Evolutionary conservation across 1,140 invertebrate genomes (phyloP).

Genomic region (Drosophila bipectinata): DNA sequence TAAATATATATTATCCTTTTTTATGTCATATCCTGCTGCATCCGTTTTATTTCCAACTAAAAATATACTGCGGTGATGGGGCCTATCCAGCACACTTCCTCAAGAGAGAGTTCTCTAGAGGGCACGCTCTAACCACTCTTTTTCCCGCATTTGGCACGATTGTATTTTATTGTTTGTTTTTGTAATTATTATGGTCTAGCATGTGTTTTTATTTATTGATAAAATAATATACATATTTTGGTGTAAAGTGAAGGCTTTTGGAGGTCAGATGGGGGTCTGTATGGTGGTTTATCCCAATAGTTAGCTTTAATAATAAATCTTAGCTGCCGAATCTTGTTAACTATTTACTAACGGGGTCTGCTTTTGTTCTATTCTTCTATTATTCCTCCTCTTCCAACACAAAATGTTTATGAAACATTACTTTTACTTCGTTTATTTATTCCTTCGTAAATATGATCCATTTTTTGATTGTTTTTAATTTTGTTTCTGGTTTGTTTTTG

Average conservation of each 20-base stretch:
- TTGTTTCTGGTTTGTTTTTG: constrained; percentile 40
- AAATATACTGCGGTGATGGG: constrained; percentile 41
- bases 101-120: not conserved
- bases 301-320: no score
- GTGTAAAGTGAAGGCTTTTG: no score
- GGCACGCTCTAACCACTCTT: constrained; percentile 7
- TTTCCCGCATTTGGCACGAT: constrained; percentile 25
- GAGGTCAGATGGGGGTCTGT: no score
- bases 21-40: constrained; percentile 50
- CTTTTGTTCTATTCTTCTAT: constrained; percentile 19
- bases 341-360: constrained; percentile 30
- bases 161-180: constrained; percentile 9
- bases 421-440: not conserved
- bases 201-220: not conserved
- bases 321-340: not conserved
- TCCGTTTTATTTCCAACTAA: constrained; percentile 61
- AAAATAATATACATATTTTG: no score
- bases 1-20: constrained; percentile 54
- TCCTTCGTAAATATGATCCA: not conserved
- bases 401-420: not conserved
- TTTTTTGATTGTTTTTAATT: constrained; percentile 52
- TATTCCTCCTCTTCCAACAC: constrained; percentile 1
- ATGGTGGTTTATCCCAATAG: no score
- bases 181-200: not conserved
- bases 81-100: constrained; percentile 11